Base-by-base conservation (phyloP, 2,113 vertebrate genomes). In the Phyllopteryx taeniolatus region DNA sequence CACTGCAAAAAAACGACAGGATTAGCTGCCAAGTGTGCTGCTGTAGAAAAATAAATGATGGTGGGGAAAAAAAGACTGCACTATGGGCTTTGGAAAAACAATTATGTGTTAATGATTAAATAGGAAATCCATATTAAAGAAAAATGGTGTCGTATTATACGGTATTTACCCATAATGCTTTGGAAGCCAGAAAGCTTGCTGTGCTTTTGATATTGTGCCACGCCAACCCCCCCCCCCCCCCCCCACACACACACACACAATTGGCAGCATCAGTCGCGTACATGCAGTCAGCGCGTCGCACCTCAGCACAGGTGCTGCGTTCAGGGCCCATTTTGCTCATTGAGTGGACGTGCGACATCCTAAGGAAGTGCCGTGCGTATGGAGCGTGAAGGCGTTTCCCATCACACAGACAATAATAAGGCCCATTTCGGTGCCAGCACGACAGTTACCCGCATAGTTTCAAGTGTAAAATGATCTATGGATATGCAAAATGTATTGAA, bases 1-100 rank as follows among this genome's bases (percentile, higher is more conserved):
- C 74, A 70, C 76, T 51, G 60, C 17, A 67, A 72, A 80, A 85
- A 79, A 71, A 85, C 77, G 85, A 79, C 79, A 77, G 84, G 81
- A 73, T 83, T 63, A 78, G 80, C 69, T 31, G 63, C 77, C 85
- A 88, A 90, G 86, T 81, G 88, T 83, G 83, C 86, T 86, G 82
- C 74, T 76, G 79, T 61, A 83, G 69, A 83, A 80, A 81, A 87
- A 82, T 39, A 6, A 88, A 84, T 77, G 64, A 59, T 33, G 27
- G 56, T 15, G 4, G 5, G 12, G 14, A 59, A 59, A 59, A 59
- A 35, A 66, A 51, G 57, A 73, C 71, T 12, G 62, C 35, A 6
- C 75, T 71, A 69, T 75, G 67, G 73, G 67, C 72, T 77, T 63
- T 82, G 76, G n/a, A 68, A 31, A 51, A 51, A 1, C 0, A 70